Conservation (phyloP, 2,888 invertebrate species). For the Cantharis rufa region DNA sequence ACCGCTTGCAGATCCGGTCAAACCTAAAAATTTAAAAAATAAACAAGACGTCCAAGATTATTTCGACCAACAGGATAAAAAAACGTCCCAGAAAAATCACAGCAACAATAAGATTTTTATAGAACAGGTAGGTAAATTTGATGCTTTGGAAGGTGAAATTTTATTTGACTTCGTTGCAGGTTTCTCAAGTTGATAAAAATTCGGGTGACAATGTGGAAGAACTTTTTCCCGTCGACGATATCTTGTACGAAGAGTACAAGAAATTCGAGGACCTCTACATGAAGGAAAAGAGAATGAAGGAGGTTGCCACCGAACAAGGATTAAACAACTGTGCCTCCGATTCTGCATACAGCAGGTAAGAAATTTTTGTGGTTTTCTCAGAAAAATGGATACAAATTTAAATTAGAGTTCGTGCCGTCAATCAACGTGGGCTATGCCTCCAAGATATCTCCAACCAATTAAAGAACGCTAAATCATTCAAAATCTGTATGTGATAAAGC, state of each 20-base stretch:
- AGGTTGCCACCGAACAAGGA: background rate
- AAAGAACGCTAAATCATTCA: too few relatives aligned
- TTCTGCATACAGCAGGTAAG: conserved; percentile 86
- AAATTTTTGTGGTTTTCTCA: too few relatives aligned
- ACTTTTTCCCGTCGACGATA: conserved; percentile 50
- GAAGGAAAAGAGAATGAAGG: conserved; percentile 43
- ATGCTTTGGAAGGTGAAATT: background rate
- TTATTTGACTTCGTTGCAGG: background rate
- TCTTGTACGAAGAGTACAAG: conserved; percentile 54
- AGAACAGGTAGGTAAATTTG: background rate
- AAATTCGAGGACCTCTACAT: conserved; percentile 53
- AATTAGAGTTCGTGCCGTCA: too few relatives aligned
- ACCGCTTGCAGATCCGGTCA: conserved; percentile 60
- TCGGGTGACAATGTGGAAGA: conserved; percentile 33
- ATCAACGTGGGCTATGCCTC: too few relatives aligned
- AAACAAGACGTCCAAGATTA: conserved; percentile 48
- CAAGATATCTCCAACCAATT: too few relatives aligned
- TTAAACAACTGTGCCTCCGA: conserved; percentile 57
- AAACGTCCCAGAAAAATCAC: conserved; percentile 50
- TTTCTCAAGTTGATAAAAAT: background rate
- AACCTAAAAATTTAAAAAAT: conserved; percentile 49
- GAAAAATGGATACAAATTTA: too few relatives aligned
- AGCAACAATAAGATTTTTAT: background rate
- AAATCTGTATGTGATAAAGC: too few relatives aligned
- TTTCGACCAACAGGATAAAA: conserved; percentile 55